phyloP scores from a whole-genome alignment of 2,888 invertebrate genomes.

The Schrankia costaestrigalis region DNA sequence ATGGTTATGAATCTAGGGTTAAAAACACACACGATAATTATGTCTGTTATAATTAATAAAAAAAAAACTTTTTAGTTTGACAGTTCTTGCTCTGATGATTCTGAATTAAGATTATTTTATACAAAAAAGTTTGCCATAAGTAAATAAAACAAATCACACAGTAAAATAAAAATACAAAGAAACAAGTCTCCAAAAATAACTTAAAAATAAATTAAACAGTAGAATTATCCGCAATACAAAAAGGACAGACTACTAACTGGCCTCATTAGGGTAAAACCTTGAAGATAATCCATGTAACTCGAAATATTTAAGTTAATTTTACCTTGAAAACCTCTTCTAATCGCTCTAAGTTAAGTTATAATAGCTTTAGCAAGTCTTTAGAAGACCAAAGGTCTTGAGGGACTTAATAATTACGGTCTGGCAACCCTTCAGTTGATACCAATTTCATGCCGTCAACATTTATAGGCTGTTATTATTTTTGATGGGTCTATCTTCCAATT shows the following conservation, averaged over 20 bases:
- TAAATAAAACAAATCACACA: too few relatives aligned
- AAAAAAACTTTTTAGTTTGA: too few relatives aligned
- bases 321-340: constrained; percentile 12
- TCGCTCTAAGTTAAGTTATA: constrained; percentile 23
- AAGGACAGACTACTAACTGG: background rate
- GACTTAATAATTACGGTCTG: constrained; percentile 21
- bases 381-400: constrained; percentile 14
- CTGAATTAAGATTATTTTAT: too few relatives aligned
- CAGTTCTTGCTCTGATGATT: too few relatives aligned
- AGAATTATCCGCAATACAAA: background rate
- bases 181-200: too few relatives aligned
- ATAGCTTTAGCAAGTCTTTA: constrained; percentile 18
- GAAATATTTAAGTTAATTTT: constrained; percentile 1
- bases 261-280: background rate
- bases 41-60: too few relatives aligned
- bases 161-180: too few relatives aligned
- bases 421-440: constrained; percentile 7
- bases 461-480: constrained; percentile 19
- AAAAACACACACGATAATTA: too few relatives aligned
- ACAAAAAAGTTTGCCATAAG: too few relatives aligned
- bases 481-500: constrained; percentile 17
- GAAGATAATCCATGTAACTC: constrained; percentile 1
- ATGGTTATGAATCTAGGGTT: too few relatives aligned
- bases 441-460: constrained; percentile 14
- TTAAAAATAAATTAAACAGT: too few relatives aligned